phyloP scores from a whole-genome alignment of 1,140 invertebrate species.

The Manduca sexta region DNA sequence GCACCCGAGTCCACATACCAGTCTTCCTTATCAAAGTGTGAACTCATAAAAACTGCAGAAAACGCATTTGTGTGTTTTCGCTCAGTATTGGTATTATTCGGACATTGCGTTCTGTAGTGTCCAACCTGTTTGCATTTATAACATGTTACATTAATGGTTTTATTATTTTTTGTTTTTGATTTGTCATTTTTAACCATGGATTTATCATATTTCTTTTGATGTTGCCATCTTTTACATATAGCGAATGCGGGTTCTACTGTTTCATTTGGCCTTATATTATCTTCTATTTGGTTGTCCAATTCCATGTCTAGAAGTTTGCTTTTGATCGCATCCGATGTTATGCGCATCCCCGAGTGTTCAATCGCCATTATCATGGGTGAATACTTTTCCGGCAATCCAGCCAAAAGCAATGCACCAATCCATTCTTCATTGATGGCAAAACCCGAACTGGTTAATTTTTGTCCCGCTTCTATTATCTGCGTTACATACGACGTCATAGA shows the following conservation, averaged over 20 bases:
- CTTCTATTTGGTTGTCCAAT: neutral
- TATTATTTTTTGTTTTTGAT: neutral
- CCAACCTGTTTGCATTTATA: slow-evolving; percentile 1
- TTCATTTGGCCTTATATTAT: neutral
- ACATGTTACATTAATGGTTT: neutral
- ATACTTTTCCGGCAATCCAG: neutral
- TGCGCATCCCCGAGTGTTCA: neutral
- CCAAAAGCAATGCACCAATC: slow-evolving; percentile 10
- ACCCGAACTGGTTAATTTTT: slow-evolving; percentile 16
- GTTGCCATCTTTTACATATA: neutral
- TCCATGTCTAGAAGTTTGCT: slow-evolving; percentile 1
- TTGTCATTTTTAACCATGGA: neutral
- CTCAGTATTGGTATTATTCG: neutral
- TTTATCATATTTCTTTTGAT: neutral
- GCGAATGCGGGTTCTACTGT: neutral
- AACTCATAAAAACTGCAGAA: neutral
- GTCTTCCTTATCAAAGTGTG: neutral
- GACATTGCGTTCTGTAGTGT: neutral
- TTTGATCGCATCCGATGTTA: neutral
- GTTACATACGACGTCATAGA: no score
- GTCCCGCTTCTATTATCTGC: slow-evolving; percentile 14
- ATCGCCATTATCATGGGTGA: slow-evolving; percentile 1
- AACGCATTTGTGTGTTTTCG: neutral
- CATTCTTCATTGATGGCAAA: slow-evolving; percentile 16
- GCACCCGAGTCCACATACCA: slow-evolving; percentile 1